These are phyloP conservation scores for Limnothrissa miodon DNA, from an alignment of 2,113 vertebrate species.

Conservation along the genomic window DNA sequence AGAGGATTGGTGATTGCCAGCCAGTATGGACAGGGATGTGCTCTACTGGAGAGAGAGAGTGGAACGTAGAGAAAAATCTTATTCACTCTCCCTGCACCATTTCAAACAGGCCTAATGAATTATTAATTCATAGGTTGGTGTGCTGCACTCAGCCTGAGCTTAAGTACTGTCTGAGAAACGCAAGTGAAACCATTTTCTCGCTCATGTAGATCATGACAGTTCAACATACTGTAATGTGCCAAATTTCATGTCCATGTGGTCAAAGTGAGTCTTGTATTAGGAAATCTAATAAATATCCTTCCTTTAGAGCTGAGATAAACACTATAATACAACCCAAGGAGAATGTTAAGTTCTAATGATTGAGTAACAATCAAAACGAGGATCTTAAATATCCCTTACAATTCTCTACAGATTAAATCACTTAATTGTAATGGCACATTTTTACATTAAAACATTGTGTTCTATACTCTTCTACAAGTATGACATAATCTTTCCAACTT, in stretches of 20 bases:
- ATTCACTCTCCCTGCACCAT: background rate
- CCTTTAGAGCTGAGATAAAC: background rate
- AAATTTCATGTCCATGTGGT: background rate
- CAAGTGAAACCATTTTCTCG: background rate
- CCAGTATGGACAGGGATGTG: background rate
- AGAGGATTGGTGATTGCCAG: background rate
- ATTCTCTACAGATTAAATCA: background rate
- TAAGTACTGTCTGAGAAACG: background rate
- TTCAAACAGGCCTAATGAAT: background rate
- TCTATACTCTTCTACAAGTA: background rate
- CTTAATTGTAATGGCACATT: background rate
- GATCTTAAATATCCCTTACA: background rate
- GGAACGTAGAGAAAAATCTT: background rate
- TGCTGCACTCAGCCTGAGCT: background rate
- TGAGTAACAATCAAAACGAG: too few relatives aligned
- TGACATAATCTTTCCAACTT: background rate
- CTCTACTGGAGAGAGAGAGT: background rate
- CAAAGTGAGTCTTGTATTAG: background rate
- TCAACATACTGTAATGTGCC: too few relatives aligned
- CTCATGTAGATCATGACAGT: too few relatives aligned
- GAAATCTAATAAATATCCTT: background rate
- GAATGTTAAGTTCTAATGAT: background rate
- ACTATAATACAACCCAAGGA: background rate
- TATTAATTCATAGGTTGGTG: background rate
- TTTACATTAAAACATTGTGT: background rate